Base-by-base conservation (phyloP, 2,113 vertebrate genomes). In the Benthochromis sp. region DNA sequence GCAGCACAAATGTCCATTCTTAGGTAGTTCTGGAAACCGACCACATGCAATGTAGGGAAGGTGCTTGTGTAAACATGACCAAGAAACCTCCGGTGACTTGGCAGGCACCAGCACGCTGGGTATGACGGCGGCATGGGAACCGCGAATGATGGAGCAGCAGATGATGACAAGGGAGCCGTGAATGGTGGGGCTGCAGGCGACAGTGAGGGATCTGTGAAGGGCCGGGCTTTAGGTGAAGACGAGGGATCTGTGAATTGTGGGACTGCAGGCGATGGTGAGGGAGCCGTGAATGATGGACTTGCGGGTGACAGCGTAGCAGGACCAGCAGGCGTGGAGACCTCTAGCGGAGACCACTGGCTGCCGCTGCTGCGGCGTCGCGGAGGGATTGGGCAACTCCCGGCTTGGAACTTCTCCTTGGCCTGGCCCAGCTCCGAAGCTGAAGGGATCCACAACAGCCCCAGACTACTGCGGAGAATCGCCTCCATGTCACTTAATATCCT, bases 291-390 rank as follows among this genome's bases (percentile, higher is more conserved):
- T 53, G 50, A 53, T 53, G 19, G 50, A 53, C 9, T 53, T 53
- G 50, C 19, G 8, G 19, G 50, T 52, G 19, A 52, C 9, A 52
- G 50, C 5, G 19, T 53, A 53, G 50, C 19, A 53, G 0, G 19
- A 53, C 19, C 9, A 53, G 50, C 50, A 53, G 19, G 19, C 0
- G 1, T 9, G 17, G 17, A 53, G 19, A 53, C 50, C 50, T n/a
- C 50, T n/a, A n/a, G 9, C 5, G 52, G 52, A 53, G 52, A 53
- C 19, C 52, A 53, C 52, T 53, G 52, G 52, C 52, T 53, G 52
- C 8, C 47, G 16, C 47, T 50, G 8, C 47, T 50, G 47, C 47
- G 1, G 47, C 16, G 0, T 50, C 16, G 4, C 8, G 2, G 47
- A 19, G 16, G 17, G 47, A 50, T 50, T 17, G 47, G 47, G 1